Evolutionary conservation across 2,113 vertebrate genomes (phyloP).

Genomic region (Callipepla squamata): DNA sequence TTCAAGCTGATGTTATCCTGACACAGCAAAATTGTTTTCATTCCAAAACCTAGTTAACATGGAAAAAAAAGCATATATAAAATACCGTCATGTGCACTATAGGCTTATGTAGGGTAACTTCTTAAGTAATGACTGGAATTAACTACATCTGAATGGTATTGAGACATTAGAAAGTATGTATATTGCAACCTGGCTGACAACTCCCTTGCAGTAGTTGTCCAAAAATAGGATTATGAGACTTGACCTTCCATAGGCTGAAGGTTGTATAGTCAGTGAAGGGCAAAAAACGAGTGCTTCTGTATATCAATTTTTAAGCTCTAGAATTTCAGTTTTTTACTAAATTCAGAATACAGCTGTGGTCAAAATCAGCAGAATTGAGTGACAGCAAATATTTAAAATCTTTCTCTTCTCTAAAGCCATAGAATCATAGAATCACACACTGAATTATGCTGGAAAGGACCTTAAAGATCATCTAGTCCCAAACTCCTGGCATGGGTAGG

Average conservation of each 20-base stretch:
- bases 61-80: neutral
- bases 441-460: neutral
- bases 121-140: neutral
- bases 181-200: neutral
- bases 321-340: neutral
- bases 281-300: neutral
- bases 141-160: neutral
- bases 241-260: neutral
- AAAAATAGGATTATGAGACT: neutral
- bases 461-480: neutral
- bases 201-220: rapidly evolving
- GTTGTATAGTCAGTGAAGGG: neutral
- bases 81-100: neutral
- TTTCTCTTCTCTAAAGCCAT: neutral
- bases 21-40: neutral
- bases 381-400: neutral
- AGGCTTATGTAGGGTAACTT: neutral
- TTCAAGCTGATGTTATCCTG: neutral
- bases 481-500: neutral
- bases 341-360: neutral
- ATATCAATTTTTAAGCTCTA: neutral
- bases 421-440: no score
- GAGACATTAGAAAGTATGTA: rapidly evolving
- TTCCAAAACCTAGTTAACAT: neutral
- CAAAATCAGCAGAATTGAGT: neutral